Evolutionary conservation across 2,113 vertebrate genomes (phyloP).

Genomic region (Rhinoderma darwinii): DNA sequence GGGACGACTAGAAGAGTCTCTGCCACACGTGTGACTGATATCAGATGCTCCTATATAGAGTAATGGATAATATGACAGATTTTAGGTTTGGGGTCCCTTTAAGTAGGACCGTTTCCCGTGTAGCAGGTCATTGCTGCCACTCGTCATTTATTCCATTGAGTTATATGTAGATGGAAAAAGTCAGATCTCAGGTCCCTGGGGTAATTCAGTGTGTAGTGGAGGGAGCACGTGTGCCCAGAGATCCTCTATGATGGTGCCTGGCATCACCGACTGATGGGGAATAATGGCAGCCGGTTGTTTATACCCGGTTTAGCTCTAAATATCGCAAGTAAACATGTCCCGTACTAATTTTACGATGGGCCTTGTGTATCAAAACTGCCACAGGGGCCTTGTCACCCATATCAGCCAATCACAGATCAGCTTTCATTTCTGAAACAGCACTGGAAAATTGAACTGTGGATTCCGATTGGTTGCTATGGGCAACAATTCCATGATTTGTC

Average conservation of each 20-base stretch:
- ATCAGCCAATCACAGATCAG: background rate
- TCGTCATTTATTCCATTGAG: background rate
- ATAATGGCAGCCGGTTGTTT: too few species aligned
- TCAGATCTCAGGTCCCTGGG: background rate
- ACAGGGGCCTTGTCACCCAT: background rate
- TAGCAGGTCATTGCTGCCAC: background rate
- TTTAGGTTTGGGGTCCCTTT: background rate
- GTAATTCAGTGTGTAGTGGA: background rate
- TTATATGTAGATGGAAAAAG: background rate
- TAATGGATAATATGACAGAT: too few species aligned
- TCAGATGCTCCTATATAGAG: too few species aligned
- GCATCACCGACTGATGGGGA: background rate
- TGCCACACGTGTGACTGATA: too few species aligned
- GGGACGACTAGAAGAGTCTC: too few species aligned
- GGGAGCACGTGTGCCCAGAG: background rate
- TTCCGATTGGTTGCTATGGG: background rate
- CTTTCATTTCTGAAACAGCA: background rate
- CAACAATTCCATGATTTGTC: too few species aligned
- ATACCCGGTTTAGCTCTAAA: too few species aligned
- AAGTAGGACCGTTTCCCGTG: background rate
- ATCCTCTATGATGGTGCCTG: background rate
- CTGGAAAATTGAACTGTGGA: background rate
- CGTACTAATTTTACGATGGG: too few species aligned
- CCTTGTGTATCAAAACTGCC: too few species aligned
- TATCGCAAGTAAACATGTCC: too few species aligned